phyloP scores from a whole-genome alignment of 92 coral and sea anemone genomes.

The Montipora capitata region DNA sequence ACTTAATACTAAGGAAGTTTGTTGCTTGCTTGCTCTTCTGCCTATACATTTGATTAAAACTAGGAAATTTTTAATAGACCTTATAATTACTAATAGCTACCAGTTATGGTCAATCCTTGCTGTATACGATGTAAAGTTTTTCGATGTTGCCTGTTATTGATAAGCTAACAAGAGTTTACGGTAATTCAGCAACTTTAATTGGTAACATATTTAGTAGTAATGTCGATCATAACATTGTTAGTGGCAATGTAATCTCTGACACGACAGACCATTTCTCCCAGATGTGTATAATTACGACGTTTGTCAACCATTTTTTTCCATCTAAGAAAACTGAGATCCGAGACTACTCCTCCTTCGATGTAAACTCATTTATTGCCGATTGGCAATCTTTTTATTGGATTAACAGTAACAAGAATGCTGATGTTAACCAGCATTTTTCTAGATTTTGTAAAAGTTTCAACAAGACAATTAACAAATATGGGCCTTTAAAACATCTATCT shows the following conservation, averaged over 20 bases:
- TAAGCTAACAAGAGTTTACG: constrained; percentile 72
- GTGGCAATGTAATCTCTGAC: constrained; percentile 58
- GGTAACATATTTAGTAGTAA: constrained; percentile 56
- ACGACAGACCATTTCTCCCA: constrained; percentile 67
- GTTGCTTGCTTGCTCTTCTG: too few species aligned
- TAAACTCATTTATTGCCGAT: constrained; percentile 6
- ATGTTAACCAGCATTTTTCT: constrained; percentile 35
- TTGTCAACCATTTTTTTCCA: too few species aligned
- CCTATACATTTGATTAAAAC: too few species aligned
- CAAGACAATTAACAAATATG: constrained; percentile 52
- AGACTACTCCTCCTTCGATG: constrained; percentile 19
- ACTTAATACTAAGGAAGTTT: too few species aligned
- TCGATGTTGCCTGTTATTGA: constrained; percentile 60
- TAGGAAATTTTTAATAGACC: too few species aligned
- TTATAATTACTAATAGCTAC: too few species aligned
- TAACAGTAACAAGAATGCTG: not conserved
- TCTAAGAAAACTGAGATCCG: too few species aligned
- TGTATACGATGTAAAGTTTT: constrained; percentile 39
- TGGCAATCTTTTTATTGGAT: constrained; percentile 19
- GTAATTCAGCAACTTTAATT: constrained; percentile 60
- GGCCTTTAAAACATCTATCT: constrained; percentile 36
- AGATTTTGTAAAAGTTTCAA: constrained; percentile 25
- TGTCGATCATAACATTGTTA: constrained; percentile 17
- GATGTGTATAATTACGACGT: constrained; percentile 23
- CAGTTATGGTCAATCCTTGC: constrained; percentile 27